A percentile compares a stretch with the other conserved stretches of the same genome.
These are phyloP conservation scores for Eulemur coronatus DNA, from an alignment of 2,797 vertebrate species.

Conservation along the genomic window DNA sequence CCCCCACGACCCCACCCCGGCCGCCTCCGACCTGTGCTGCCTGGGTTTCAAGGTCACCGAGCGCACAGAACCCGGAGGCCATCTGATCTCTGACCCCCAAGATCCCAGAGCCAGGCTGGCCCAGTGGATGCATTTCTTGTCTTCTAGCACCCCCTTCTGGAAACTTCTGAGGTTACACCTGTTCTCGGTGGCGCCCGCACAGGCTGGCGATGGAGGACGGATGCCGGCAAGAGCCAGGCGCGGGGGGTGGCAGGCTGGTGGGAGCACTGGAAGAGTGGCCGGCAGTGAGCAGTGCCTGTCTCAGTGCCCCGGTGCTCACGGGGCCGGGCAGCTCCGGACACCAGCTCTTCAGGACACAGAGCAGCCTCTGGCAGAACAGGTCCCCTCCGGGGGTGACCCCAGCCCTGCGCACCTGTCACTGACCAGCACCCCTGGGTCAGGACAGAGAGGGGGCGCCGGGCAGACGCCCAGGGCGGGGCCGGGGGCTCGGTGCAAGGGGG, in stretches of 20 bases:
- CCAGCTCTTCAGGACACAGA: neutral
- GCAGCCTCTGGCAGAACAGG: too few relatives aligned
- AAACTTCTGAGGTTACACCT: neutral
- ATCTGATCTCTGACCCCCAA: too few relatives aligned
- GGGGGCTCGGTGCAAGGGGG: fast-evolving
- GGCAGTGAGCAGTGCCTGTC: too few relatives aligned
- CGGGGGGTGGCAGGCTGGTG: too few relatives aligned
- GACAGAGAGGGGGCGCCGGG: too few relatives aligned
- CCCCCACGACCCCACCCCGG: neutral
- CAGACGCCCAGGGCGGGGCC: too few relatives aligned
- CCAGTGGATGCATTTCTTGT: conserved; percentile 54
- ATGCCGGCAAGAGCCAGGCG: neutral
- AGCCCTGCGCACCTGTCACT: neutral
- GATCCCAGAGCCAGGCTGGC: neutral
- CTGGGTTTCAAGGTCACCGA: too few relatives aligned
- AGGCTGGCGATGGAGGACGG: neutral
- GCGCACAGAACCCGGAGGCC: fast-evolving
- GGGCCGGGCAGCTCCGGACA: neutral
- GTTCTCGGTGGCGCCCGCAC: fast-evolving
- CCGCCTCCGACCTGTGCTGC: neutral
- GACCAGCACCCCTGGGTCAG: neutral
- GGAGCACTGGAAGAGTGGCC: too few relatives aligned
- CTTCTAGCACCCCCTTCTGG: conserved; percentile 76
- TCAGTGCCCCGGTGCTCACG: fast-evolving
- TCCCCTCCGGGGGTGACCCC: neutral